These are phyloP conservation scores for Spodoptera littoralis DNA, from an alignment of 2,888 invertebrate species.

Conservation along the genomic window DNA sequence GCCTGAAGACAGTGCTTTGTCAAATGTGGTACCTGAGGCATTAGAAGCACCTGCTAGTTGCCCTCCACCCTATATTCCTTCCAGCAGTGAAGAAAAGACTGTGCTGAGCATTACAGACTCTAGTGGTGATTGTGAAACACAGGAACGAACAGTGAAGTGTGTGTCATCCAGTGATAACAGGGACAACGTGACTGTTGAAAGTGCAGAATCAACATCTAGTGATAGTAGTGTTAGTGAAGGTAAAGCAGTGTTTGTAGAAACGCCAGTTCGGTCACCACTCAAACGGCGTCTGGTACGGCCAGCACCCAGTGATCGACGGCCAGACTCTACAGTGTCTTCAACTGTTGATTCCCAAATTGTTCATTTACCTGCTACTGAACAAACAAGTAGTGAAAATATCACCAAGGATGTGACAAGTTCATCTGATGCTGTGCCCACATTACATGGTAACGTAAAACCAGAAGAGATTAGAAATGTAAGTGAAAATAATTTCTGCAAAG, in stretches of 20 bases:
- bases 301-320: slow-evolving; percentile 76
- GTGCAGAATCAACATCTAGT: slow-evolving; percentile 85
- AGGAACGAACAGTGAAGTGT: slow-evolving; percentile 82
- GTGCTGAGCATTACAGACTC: slow-evolving; percentile 68
- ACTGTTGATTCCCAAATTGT: slow-evolving; percentile 78
- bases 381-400: slow-evolving; percentile 70
- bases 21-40: slow-evolving; percentile 30
- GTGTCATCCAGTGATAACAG: slow-evolving; percentile 82
- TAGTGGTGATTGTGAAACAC: slow-evolving; percentile 74
- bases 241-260: slow-evolving; percentile 65
- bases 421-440: slow-evolving; percentile 79
- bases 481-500: slow-evolving; percentile 86
- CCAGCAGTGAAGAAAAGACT: slow-evolving; percentile 77
- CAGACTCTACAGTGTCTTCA: slow-evolving; percentile 86
- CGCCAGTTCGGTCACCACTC: slow-evolving; percentile 75
- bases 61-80: slow-evolving; percentile 59
- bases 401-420: slow-evolving; percentile 86
- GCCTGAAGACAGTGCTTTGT: slow-evolving; percentile 38
- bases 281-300: slow-evolving; percentile 80
- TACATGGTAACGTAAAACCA: slow-evolving; percentile 79
- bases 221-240: slow-evolving; percentile 82
- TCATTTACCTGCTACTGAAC: slow-evolving; percentile 67
- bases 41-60: slow-evolving; percentile 41
- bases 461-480: slow-evolving; percentile 84
- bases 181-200: slow-evolving; percentile 83